phyloP scores from a whole-genome alignment of 2,888 invertebrate genomes.

The Luperina nickerlii region DNA sequence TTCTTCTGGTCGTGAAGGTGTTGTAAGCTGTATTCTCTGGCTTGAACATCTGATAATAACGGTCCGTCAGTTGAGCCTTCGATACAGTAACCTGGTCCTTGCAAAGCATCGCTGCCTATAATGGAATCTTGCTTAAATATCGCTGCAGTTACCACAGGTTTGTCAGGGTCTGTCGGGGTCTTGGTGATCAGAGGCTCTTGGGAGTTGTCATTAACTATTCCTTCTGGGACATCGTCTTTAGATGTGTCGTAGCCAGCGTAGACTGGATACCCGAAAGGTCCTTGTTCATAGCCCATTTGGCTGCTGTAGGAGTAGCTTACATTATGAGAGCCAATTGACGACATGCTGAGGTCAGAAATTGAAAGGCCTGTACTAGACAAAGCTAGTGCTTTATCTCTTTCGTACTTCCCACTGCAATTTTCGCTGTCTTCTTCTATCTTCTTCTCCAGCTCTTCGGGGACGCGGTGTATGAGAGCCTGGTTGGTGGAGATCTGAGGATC shows the following conservation, averaged over 20 bases:
- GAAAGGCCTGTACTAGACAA: conserved; percentile 94
- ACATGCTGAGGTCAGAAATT: conserved; percentile 94
- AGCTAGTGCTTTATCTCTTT: conserved; percentile 86
- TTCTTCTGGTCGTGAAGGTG: conserved; percentile 86
- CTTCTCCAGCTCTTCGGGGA: conserved; percentile 83
- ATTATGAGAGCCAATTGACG: conserved; percentile 93
- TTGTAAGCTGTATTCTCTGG: conserved; percentile 85
- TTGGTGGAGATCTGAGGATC: conserved; percentile 88
- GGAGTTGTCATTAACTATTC: conserved; percentile 84
- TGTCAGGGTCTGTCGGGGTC: conserved; percentile 88
- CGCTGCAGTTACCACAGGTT: conserved; percentile 93
- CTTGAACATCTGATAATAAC: conserved; percentile 87
- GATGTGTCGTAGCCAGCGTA: conserved; percentile 90
- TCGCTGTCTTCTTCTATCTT: conserved; percentile 83
- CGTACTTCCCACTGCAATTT: conserved; percentile 77
- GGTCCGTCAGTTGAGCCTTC: conserved; percentile 89
- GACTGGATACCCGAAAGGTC: conserved; percentile 92
- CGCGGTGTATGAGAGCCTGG: conserved; percentile 86
- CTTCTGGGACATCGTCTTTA: conserved; percentile 79
- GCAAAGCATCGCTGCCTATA: conserved; percentile 84
- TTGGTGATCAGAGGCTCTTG: conserved; percentile 88
- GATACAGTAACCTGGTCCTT: conserved; percentile 86
- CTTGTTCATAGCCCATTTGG: conserved; percentile 94
- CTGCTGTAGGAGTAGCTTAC: conserved; percentile 95
- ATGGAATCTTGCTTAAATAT: conserved; percentile 92